These are phyloP conservation scores for Poecilia wingei DNA, from an alignment of 2,797 vertebrate species.

Conservation along the genomic window DNA sequence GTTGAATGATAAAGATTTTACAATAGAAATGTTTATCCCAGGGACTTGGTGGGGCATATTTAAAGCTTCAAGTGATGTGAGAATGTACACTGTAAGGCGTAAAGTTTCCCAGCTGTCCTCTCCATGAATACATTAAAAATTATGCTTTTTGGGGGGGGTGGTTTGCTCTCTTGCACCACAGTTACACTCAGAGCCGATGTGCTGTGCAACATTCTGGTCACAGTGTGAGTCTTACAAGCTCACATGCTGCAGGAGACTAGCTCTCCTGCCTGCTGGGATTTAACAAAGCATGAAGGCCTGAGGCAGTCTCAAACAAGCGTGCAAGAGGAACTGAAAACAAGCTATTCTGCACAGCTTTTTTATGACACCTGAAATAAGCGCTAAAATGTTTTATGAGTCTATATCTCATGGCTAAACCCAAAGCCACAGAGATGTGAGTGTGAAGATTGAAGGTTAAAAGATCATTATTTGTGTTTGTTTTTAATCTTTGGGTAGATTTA, in stretches of 20 bases:
- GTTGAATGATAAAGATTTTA: conserved; percentile 38
- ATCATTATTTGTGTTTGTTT: neutral
- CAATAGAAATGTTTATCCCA: conserved; percentile 18
- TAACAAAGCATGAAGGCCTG: conserved; percentile 44
- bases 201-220: conserved; percentile 70
- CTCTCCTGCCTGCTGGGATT: conserved; percentile 54
- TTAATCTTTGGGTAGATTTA: neutral
- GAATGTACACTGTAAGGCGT: conserved; percentile 7
- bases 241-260: conserved; percentile 45
- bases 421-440: neutral
- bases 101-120: conserved; percentile 56
- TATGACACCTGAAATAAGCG: neutral
- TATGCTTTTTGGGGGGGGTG: conserved; percentile 40
- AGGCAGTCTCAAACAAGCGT: conserved; percentile 33
- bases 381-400: neutral
- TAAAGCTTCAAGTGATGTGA: conserved; percentile 17
- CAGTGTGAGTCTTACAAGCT: conserved; percentile 64
- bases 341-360: conserved; percentile 5
- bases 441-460: neutral
- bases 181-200: conserved; percentile 35
- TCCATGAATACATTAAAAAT: conserved; percentile 50
- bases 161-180: conserved; percentile 29
- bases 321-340: conserved; percentile 31
- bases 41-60: conserved; percentile 22
- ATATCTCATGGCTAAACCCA: neutral